Percentiles rank a stretch among this genome's conserved stretches.
Evolutionary conservation across 2,888 invertebrate genomes (phyloP).

Genomic region (Dysmachus trigonus): DNA sequence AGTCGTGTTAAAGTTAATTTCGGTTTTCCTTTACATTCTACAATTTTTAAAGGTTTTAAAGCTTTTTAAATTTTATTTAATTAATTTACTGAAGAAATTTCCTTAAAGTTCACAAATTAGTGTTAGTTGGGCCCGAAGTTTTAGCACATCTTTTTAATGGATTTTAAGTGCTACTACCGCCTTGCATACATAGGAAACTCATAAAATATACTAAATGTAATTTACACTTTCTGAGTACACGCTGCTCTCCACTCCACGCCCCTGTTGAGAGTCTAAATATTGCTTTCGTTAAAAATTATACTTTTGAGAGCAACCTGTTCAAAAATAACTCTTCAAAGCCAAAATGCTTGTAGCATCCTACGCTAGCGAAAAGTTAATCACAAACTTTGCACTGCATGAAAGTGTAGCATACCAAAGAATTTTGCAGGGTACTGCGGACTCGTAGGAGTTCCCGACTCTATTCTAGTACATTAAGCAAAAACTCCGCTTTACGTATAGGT

Average conservation of each 20-base stretch:
- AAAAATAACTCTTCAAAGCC: background rate
- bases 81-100: background rate
- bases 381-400: background rate
- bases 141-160: background rate
- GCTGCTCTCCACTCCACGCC: background rate
- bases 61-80: background rate
- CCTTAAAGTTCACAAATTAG: background rate
- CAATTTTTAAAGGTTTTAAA: background rate
- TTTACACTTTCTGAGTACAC: background rate
- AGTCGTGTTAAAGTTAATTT: too few species aligned
- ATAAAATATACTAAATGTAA: background rate
- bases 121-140: background rate
- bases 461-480: background rate
- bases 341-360: background rate
- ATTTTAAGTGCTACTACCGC: background rate
- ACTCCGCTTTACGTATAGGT: background rate
- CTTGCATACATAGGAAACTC: background rate
- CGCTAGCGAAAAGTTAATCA: background rate
- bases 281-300: background rate
- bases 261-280: background rate
- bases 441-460: background rate
- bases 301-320: background rate
- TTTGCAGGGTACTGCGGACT: background rate
- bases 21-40: background rate
- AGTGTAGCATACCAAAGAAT: background rate